Base-by-base conservation (phyloP, 2,797 vertebrate species). In the Micromesistius poutassou region DNA sequence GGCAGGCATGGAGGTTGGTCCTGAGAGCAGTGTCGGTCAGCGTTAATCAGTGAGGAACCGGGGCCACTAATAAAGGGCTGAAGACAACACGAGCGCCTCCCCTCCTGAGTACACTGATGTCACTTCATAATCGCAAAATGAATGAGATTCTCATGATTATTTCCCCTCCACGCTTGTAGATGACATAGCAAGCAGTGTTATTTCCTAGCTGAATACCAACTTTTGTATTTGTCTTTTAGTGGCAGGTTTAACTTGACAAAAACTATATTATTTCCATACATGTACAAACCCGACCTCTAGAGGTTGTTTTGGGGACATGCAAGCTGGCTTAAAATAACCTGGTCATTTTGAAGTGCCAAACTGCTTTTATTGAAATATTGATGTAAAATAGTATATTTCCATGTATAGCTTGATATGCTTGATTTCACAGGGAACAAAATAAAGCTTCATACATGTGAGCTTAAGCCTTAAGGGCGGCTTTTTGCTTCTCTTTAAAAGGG, bases 1-100 rank as follows among this genome's bases (percentile, higher is more conserved):
- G 74, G 68, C 75, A 36, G 75, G 75, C 30, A 55, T 25, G 74
- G 68, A 75, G 77, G 72, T 25, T 80, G 73, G 33, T 62, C 55
- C 55, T 5, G 55, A 25, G 22, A 25, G 55, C 55, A 62, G 55
- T 75, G 74, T 30, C 55, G 80, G 68, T 83, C 76, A 55, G 74
- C 87, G 78, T 86, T 80, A 75, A 79, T 88, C 77, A 55, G 35
- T 82, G 77, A 77, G 55, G 50, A 66, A 76, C 71, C 73, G n/a
- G n/a, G n/a, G 83, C 79, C 82, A 77, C 82, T 86, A 88, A 93
- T 86, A 88, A 93, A 94, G 92, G 93, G 92, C 93, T 90, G 79
- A 87, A 84, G 31, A 78, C 71, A 31, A 74, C 77, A 31, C 71
- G 4, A 46, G 81, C 82, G 25, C 62, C 62, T 68, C 25, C 55